Evolutionary conservation across 1,140 invertebrate species (phyloP), one percentile per base, ranked within the genome.

Genomic region (Macrosteles quadrilineatus): DNA sequence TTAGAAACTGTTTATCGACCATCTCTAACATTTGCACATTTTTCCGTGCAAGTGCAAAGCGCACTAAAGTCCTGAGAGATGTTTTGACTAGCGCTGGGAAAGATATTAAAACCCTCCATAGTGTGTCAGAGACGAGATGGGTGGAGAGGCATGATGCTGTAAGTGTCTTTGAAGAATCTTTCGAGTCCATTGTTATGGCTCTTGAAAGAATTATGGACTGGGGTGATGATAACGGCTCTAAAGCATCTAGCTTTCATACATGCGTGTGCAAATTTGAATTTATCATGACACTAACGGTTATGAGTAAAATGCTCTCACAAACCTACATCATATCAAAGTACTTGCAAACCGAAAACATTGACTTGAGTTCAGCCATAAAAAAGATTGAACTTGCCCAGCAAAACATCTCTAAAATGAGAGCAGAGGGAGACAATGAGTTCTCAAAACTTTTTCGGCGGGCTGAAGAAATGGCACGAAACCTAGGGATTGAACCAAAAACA

Each of bases 101-200:
- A 43, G 40, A 43, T 11, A 43, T 11, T 43, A 43, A n/a, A 11
- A 43, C 40, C 40, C 9, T 43, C 9, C 40, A 43, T n/a, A 43
- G n/a, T 43, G 40, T n/a, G 9, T 43, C 40, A 43, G 40, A 43
- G n/a, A n/a, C 40, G n/a, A 43, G 40, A 43, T 43, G 40, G 40
- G 40, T 43, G 40, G 40, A 43, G 40, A 43, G 40, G n/a, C 40
- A 43, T 43, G 40, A 43, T 43, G 40, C 40, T 43, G 40, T 43
- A 11, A 43, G 40, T 43, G 9, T 43, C 9, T 43, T 43, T n/a
- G 40, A 43, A 43, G 40, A 43, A 43, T 43, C 40, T 9, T 43
- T 43, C 40, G 9, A 43, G 40, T 43, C 9, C n/a, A 43, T 43
- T 43, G 40, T 43, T 11, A n/a, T 9, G 9, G 40, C 40, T n/a